Conservation (phyloP, 1,140 invertebrate species). For the Halesus radiatus region DNA sequence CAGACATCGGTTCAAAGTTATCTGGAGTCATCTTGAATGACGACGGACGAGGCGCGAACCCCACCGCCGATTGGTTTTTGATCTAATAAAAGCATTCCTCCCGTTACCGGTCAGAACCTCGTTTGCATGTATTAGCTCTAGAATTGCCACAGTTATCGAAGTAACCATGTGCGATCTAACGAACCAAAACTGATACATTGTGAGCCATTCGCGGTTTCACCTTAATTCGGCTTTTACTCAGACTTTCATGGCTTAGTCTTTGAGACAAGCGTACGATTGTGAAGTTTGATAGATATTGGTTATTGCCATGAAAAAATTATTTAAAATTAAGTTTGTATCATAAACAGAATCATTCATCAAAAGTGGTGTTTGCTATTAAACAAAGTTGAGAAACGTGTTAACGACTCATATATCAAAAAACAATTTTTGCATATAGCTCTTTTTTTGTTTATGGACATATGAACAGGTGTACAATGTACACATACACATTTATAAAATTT, state of each 20-base stretch:
- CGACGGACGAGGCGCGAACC: constrained; percentile 72
- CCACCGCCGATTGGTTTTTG: constrained; percentile 71
- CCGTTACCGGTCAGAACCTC: constrained; percentile 76
- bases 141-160: constrained; percentile 92
- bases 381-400: too few relatives aligned
- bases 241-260: constrained; percentile 87
- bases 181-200: constrained; percentile 85
- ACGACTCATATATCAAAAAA: too few relatives aligned
- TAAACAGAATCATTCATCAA: too few relatives aligned
- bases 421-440: too few relatives aligned
- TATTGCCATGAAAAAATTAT: too few relatives aligned
- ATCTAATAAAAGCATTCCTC: constrained; percentile 79
- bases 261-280: constrained; percentile 85
- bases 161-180: constrained; percentile 80
- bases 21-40: constrained; percentile 79
- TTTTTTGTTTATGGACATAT: too few relatives aligned
- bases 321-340: too few relatives aligned
- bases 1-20: constrained; percentile 88
- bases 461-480: too few relatives aligned
- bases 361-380: too few relatives aligned
- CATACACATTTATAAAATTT: too few relatives aligned
- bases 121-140: constrained; percentile 88
- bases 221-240: constrained; percentile 78
- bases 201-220: constrained; percentile 87
- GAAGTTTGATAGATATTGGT: too few relatives aligned